Evolutionary conservation across 2,113 vertebrate genomes (phyloP), one percentile per base, ranked within the genome.

Genomic region (Nestor notabilis): DNA sequence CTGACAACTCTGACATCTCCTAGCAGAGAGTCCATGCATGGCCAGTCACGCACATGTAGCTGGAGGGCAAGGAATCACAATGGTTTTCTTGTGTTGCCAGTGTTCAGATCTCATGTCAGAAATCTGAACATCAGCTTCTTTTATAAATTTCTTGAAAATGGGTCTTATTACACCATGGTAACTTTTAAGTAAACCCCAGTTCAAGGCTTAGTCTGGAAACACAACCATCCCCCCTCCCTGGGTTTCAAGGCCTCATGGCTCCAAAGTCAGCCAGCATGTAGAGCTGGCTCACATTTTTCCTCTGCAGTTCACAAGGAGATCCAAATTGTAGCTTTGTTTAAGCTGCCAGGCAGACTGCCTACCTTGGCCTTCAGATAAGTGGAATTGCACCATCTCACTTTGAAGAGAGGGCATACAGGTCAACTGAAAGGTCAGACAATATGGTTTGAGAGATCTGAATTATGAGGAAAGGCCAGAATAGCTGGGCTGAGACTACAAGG

Each of bases 291-390:
- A 49, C 46, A 16, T 84, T 93, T 90, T 89, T 10, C 68, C 63
- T 75, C 50, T 79, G 77, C 24, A 80, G 23, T 61, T 91, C 81
- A 66, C 88, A 92, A 53, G 80, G 90, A 44, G 71, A 92, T 82
- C 74, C 89, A 96, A 94, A 86, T 21, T 72, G 37, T 50, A 93
- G 61, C 6, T 61, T 94, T 95, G 74, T 93, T 68, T 5, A 80
- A 92, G 77, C 83, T 96, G 86, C 74, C 91, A 93, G 91, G 37
- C 63, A 79, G 86, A 87, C 70, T 96, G 83, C 35, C 83, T 93
- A 63, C 58, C 87, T 94, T 3, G 37, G 93, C 95, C 95, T 96
- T 96, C 88, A 93, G 83, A 95, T 72, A 95, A 92, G 74, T 61
- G 72, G 66, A 77, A 90, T 89, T 94, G 86, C 74, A 96, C 47